Evolutionary conservation across 2,888 invertebrate species (phyloP), one percentile per base, ranked within the genome.

Genomic region (Catotricha subobsoleta): DNA sequence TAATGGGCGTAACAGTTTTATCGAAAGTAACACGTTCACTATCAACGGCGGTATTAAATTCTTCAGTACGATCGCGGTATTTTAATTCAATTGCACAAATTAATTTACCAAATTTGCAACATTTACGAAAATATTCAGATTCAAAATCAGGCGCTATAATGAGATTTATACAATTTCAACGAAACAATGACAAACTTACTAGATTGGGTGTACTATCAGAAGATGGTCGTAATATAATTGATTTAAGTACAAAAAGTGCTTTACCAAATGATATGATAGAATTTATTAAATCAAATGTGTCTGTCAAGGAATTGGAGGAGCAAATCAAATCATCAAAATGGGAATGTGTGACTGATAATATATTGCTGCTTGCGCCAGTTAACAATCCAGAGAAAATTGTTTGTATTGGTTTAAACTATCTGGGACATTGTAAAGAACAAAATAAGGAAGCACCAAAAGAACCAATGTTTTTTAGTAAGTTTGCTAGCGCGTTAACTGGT

Each of bases 391-490:
- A 87, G 52, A 91, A 91, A 60, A 71, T 91, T 1, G 69, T 81
- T 1, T 88, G 88, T 53, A 73, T 90, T 12, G 87, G 86, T 1
- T 67, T 88, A 44, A 91, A 91, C 60, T 91, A 91, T 60, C 56
- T 65, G 41, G 88, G 87, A 30, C 88, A 88, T 52, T 90, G 90
- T 51, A 67, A 72, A 40, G 90, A 91, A 54, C 86, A 87, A 55
- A 78, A 81, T 16, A 55, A 76, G 13, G 69, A 73, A 0, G 64
- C 72, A 2, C 83, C 84, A 0, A 65, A 67, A 15, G 79, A 81
- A 46, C 91, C 91, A 0, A 78, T 87, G 56, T 75, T 90, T 49
- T 91, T 90, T 62, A 82, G 75, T 59, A 92, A 91, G 64, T 90
- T 87, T 54, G 66, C 82, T 1, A 84, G 82, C 47, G 68, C 73